Percentiles rank a stretch among this genome's conserved stretches.
Evolutionary conservation across 2,888 invertebrate genomes (phyloP).

Genomic region (Vanessa cardui): DNA sequence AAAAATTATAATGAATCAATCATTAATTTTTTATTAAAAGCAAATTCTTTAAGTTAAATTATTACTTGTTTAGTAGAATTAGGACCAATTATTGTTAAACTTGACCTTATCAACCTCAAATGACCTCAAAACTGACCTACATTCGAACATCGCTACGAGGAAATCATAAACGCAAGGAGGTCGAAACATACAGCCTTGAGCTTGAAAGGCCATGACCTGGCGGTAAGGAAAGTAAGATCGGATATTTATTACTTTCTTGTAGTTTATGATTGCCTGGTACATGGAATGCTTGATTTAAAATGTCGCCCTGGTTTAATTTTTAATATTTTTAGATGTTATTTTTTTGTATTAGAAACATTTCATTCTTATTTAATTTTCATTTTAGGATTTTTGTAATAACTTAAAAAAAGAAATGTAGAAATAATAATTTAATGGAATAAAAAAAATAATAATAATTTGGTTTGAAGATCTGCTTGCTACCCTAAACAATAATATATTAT

Average conservation of each 20-base stretch:
- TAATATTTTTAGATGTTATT: not conserved
- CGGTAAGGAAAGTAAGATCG: conserved; percentile 58
- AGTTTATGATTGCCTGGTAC: conserved; percentile 57
- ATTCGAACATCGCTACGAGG: conserved; percentile 52
- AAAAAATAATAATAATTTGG: too few species aligned
- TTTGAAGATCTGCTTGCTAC: too few species aligned
- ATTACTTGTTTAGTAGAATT: too few species aligned
- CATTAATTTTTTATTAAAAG: too few species aligned
- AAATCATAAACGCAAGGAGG: conserved; percentile 61
- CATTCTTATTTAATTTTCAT: too few species aligned
- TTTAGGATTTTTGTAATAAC: too few species aligned
- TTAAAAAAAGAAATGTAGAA: too few species aligned
- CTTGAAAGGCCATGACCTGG: conserved; percentile 43
- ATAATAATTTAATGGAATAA: too few species aligned
- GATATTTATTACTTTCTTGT: conserved; percentile 57
- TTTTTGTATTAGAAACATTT: too few species aligned
- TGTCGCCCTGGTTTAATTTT: conserved; percentile 2
- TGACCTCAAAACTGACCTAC: conserved; percentile 28
- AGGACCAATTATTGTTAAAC: not conserved
- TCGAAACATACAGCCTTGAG: conserved; percentile 49
- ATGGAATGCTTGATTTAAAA: not conserved
- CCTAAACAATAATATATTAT: too few species aligned
- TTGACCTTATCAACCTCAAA: conserved; percentile 3
- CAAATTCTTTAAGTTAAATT: too few species aligned
- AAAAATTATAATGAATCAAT: too few species aligned